Conservation (phyloP, 1,140 invertebrate species). For the Arion vulgaris region DNA sequence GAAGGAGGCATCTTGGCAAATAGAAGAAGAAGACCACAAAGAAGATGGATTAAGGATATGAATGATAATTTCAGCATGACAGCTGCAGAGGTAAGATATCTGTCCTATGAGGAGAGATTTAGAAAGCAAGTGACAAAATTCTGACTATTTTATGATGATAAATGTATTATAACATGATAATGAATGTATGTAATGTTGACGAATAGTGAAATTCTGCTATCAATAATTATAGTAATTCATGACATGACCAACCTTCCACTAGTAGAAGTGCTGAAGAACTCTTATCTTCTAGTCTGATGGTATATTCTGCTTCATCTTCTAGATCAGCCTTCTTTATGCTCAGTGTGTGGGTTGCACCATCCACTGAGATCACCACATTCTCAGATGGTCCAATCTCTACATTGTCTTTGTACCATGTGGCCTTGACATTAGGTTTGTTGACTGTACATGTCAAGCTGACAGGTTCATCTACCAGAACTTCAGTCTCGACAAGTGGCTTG, state of each 20-base stretch:
- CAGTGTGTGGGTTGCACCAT: slow-evolving; percentile 54
- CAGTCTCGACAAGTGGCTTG: slow-evolving; percentile 92
- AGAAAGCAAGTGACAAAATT: too few relatives aligned
- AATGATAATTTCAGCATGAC: too few relatives aligned
- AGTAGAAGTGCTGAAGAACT: slow-evolving; percentile 62
- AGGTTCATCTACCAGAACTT: slow-evolving; percentile 92
- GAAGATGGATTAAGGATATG: too few relatives aligned
- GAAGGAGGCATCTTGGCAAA: too few relatives aligned
- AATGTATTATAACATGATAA: too few relatives aligned
- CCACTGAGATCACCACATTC: slow-evolving; percentile 41
- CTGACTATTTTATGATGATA: too few relatives aligned
- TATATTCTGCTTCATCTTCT: slow-evolving; percentile 58
- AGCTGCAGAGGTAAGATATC: too few relatives aligned
- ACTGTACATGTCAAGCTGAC: slow-evolving; percentile 86
- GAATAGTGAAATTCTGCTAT: too few relatives aligned
- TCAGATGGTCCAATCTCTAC: slow-evolving; percentile 49
- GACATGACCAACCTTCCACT: slow-evolving; percentile 63
- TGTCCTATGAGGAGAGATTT: too few relatives aligned
- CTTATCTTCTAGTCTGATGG: slow-evolving; percentile 50
- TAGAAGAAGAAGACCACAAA: too few relatives aligned
- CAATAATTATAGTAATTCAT: background rate
- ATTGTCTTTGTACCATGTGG: slow-evolving; percentile 57
- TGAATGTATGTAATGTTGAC: too few relatives aligned
- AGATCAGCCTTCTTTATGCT: slow-evolving; percentile 50
- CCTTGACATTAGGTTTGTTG: slow-evolving; percentile 57